Base-by-base conservation (phyloP, 2,113 vertebrate genomes). In the Gymnogyps californianus region DNA sequence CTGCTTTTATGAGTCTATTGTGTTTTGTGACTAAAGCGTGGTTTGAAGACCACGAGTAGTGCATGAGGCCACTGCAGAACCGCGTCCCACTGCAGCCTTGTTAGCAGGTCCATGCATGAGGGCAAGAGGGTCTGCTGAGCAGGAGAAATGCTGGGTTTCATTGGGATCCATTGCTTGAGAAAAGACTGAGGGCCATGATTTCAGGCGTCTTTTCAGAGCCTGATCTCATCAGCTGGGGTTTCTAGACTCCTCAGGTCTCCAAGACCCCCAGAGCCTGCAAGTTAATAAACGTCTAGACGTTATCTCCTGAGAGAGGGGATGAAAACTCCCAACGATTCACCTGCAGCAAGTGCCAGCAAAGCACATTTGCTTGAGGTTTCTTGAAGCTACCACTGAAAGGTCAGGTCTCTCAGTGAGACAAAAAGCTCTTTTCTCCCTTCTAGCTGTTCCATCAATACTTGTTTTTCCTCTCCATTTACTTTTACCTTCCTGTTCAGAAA, bases 401-500 rank as follows among this genome's bases (percentile, higher is more conserved):
- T 97, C 96, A 96, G 77, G 81, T 76, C 34, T 96, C 92, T 92
- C 92, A 83, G 83, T 64, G 89, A 94, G 71, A 92, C 8, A 0
- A 91, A 89, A 88, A 88, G 13, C 74, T 89, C 72, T 83, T 80
- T 80, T 94, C 82, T 93, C 61, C 83, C 74, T 95, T 78, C 89
- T 81, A 93, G 89, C 89, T 92, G 32, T 92, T 96, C 85, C 93
- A 90, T 97, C 95, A 93, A 90, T 96, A 90, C 74, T 91, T 95
- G n/a, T 80, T 96, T 93, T 96, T 94, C 92, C 74, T 96, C 80
- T 84, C 84, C 62, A 83, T 97, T 96, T 97, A 85, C 89, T 95
- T 96, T 94, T 93, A 77, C 74, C 31, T 79, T 86, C 54, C 47
- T 77, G 20, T 66, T 94, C 90, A 93, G 59, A 74, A 92, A 88